Evolutionary conservation across 1,140 invertebrate genomes (phyloP).

Genomic region (Papilio helenus): DNA sequence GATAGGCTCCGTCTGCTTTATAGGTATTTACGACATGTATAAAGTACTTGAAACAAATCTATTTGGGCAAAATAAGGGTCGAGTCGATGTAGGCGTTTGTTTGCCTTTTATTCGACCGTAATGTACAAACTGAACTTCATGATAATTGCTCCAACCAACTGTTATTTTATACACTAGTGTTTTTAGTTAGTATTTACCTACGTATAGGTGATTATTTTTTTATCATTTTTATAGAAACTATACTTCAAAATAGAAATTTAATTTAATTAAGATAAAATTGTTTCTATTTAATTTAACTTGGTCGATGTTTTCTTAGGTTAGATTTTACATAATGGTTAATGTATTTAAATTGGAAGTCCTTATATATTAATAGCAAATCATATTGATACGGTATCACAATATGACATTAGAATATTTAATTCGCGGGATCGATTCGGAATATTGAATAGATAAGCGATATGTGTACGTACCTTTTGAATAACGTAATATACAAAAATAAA

Average conservation of each 20-base stretch:
- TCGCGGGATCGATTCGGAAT: background rate
- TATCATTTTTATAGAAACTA: no score
- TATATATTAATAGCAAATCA: background rate
- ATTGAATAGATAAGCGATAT: background rate
- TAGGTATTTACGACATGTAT: slow-evolving; percentile 21
- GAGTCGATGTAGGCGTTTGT: background rate
- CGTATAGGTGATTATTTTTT: no score
- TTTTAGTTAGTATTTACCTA: background rate
- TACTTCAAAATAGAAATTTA: no score
- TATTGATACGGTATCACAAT: slow-evolving; percentile 5
- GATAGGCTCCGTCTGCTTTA: background rate
- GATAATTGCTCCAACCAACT: background rate
- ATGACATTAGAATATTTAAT: slow-evolving; percentile 4
- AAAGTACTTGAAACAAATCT: slow-evolving; percentile 24
- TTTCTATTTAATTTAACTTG: background rate
- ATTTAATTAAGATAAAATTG: no score
- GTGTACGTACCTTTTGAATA: background rate
- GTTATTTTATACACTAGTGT: no score
- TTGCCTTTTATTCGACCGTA: slow-evolving; percentile 13
- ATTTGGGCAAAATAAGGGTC: slow-evolving; percentile 28
- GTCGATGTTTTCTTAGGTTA: background rate
- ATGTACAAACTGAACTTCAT: slow-evolving; percentile 3
- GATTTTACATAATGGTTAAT: background rate
- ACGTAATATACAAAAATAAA: no score
- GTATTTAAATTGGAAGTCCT: slow-evolving; percentile 1